These are phyloP conservation scores for Limanda limanda DNA, from an alignment of 2,113 vertebrate species.

Conservation along the genomic window DNA sequence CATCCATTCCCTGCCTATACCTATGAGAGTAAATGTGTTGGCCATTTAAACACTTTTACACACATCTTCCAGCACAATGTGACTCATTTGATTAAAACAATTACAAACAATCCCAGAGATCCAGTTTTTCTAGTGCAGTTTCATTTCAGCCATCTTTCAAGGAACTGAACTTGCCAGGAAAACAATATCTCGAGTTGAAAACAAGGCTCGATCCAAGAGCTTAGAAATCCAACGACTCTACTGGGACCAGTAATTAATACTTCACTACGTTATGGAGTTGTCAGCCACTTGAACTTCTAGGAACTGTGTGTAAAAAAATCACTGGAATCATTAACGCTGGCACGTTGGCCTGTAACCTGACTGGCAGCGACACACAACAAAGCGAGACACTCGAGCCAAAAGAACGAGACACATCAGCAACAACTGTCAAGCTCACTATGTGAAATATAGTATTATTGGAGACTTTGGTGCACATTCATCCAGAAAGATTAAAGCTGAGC, in stretches of 20 bases:
- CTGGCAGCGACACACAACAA: constrained; percentile 7
- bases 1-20: background rate
- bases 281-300: background rate
- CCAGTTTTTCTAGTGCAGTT: background rate
- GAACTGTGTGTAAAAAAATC: background rate
- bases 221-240: constrained; percentile 15
- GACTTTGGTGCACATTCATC: background rate
- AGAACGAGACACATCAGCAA: background rate
- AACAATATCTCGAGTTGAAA: constrained; percentile 1
- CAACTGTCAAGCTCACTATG: background rate
- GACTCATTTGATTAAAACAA: background rate
- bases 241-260: constrained; percentile 11
- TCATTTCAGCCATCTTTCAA: background rate
- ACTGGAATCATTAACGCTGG: constrained; percentile 18
- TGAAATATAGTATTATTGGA: background rate
- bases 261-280: background rate
- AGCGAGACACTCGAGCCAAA: background rate
- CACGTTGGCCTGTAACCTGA: constrained; percentile 18
- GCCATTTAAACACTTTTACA: no score
- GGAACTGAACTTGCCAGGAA: background rate
- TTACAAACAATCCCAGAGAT: background rate
- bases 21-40: no score
- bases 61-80: no score
- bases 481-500: background rate
- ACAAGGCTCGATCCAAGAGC: constrained; percentile 5